Evolutionary conservation across 2,113 vertebrate genomes (phyloP).

Genomic region (Antigone vipio): DNA sequence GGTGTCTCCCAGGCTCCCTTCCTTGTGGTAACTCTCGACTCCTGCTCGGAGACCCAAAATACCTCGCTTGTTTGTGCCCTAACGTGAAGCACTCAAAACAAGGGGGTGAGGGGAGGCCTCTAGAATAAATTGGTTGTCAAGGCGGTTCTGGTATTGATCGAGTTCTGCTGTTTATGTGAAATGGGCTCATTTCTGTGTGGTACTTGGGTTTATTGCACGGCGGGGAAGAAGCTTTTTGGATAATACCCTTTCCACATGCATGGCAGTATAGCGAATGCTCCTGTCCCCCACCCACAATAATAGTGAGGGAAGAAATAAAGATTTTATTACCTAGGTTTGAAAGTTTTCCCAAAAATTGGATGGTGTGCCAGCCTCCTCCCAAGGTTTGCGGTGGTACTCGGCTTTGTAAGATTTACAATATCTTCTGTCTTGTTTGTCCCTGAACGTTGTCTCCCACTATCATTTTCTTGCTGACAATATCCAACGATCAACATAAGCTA

Average conservation of each 20-base stretch:
- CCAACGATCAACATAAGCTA: not conserved
- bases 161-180: slow-evolving; percentile 53
- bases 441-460: not conserved
- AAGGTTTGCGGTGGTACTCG: not conserved
- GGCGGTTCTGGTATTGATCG: slow-evolving; percentile 63
- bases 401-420: not conserved
- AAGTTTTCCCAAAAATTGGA: not conserved
- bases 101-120: not conserved
- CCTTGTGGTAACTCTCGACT: slow-evolving; percentile 27
- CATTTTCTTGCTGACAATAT: not conserved
- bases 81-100: slow-evolving; percentile 55
- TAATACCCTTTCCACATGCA: not conserved
- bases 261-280: not conserved
- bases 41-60: slow-evolving; percentile 10
- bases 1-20: slow-evolving; percentile 26
- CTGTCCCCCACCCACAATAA: not conserved
- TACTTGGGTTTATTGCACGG: not conserved
- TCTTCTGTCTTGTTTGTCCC: not conserved
- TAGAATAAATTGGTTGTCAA: slow-evolving; percentile 48
- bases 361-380: not conserved
- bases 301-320: not conserved
- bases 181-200: slow-evolving; percentile 45
- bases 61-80: slow-evolving; percentile 40
- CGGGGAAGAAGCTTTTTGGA: slow-evolving; percentile 10
- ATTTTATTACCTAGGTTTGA: not conserved